Conservation (phyloP, 2,888 invertebrate species). For the Notocelia uddmanniana region DNA sequence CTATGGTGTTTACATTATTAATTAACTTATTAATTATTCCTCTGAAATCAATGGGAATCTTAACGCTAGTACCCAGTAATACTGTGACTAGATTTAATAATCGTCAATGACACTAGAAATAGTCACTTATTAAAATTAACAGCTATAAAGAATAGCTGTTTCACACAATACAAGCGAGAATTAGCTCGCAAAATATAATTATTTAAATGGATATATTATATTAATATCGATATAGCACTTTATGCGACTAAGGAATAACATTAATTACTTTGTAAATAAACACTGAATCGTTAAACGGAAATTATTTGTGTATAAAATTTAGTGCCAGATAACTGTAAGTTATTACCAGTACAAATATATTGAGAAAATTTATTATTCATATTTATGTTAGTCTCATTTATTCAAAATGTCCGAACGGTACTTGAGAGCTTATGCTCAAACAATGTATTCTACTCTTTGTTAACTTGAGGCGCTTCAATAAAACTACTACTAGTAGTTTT, state of each 20-base stretch:
- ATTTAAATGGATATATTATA: slow-evolving; percentile 40
- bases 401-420: no score
- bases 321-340: slow-evolving; percentile 22
- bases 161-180: slow-evolving; percentile 54
- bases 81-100: slow-evolving; percentile 78
- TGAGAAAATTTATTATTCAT: no score
- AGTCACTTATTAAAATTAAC: slow-evolving; percentile 49
- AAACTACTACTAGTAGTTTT: no score
- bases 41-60: slow-evolving; percentile 46
- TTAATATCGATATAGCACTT: slow-evolving; percentile 44
- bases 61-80: slow-evolving; percentile 72
- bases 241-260: slow-evolving; percentile 34
- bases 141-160: slow-evolving; percentile 50
- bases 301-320: slow-evolving; percentile 22
- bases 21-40: slow-evolving; percentile 34
- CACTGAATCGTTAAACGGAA: slow-evolving; percentile 21
- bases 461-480: no score
- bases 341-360: neutral
- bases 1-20: no score
- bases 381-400: no score
- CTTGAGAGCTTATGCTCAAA: no score
- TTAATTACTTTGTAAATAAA: slow-evolving; percentile 14
- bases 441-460: no score
- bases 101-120: slow-evolving; percentile 57
- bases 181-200: slow-evolving; percentile 50